Conservation (phyloP, 2,797 vertebrate genomes). For the Malurus leucopterus region DNA sequence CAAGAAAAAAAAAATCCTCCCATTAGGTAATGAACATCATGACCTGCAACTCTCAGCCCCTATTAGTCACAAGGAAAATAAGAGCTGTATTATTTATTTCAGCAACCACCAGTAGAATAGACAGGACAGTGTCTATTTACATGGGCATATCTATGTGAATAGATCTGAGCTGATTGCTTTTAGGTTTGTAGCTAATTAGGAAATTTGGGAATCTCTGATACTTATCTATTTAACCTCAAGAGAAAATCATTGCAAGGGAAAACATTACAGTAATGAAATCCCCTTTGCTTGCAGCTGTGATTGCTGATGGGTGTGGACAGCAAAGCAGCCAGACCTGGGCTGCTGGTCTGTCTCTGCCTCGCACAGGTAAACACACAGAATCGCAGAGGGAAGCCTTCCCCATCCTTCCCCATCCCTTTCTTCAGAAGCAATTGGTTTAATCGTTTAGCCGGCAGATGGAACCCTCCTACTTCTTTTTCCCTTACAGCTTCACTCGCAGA, state of each 20-base stretch:
- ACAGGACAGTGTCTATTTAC: background rate
- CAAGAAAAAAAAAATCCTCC: background rate
- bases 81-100: background rate
- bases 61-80: background rate
- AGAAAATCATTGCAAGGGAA: background rate
- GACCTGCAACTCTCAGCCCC: background rate
- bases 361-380: background rate
- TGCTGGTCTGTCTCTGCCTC: background rate
- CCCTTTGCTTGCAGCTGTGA: no score
- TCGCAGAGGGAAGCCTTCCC: fast-evolving
- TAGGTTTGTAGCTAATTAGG: background rate
- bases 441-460: constrained; percentile 62
- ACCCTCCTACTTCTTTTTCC: constrained; percentile 28
- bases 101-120: background rate
- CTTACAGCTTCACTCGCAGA: fast-evolving
- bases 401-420: background rate
- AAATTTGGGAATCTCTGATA: background rate
- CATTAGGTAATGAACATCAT: background rate
- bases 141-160: background rate
- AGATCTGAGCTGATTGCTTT: background rate
- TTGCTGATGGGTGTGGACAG: background rate
- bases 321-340: background rate
- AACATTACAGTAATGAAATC: background rate
- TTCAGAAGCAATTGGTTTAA: background rate
- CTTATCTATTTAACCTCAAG: background rate